Conservation (phyloP, 2,888 invertebrate species). For the Folsomia candida region DNA sequence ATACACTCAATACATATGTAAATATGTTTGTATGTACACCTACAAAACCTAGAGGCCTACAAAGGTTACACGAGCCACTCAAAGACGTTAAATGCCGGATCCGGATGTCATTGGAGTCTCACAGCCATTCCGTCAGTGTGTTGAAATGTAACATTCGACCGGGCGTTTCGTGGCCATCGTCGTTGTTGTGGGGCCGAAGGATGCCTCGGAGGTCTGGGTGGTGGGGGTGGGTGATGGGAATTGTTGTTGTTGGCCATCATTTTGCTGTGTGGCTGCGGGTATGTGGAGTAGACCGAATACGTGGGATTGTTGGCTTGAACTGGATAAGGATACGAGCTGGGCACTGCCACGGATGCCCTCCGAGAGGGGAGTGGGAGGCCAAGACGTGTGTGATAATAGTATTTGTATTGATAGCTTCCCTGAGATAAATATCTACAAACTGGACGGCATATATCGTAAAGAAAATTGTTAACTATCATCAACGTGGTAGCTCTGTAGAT, state of each 20-base stretch:
- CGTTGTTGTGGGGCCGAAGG: neutral
- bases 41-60: too few relatives aligned
- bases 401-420: slow-evolving; percentile 43
- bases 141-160: neutral
- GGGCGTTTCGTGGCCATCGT: too few relatives aligned
- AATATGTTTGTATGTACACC: too few relatives aligned
- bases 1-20: too few relatives aligned
- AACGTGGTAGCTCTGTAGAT: slow-evolving; percentile 41
- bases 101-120: neutral
- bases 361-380: slow-evolving; percentile 34
- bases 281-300: slow-evolving; percentile 35
- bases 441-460: slow-evolving; percentile 45
- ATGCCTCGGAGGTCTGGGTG: neutral
- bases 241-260: slow-evolving; percentile 3
- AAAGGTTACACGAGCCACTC: neutral
- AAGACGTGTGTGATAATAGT: slow-evolving; percentile 37
- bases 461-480: slow-evolving; percentile 45
- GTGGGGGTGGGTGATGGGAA: neutral
- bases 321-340: neutral
- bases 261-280: slow-evolving; percentile 31
- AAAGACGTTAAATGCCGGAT: neutral
- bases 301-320: slow-evolving; percentile 22
- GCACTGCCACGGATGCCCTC: slow-evolving; percentile 26
- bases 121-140: neutral
- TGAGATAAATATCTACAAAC: slow-evolving; percentile 41